These are phyloP conservation scores for Desmodus rotundus DNA, from an alignment of 2,113 vertebrate genomes.

Conservation along the genomic window DNA sequence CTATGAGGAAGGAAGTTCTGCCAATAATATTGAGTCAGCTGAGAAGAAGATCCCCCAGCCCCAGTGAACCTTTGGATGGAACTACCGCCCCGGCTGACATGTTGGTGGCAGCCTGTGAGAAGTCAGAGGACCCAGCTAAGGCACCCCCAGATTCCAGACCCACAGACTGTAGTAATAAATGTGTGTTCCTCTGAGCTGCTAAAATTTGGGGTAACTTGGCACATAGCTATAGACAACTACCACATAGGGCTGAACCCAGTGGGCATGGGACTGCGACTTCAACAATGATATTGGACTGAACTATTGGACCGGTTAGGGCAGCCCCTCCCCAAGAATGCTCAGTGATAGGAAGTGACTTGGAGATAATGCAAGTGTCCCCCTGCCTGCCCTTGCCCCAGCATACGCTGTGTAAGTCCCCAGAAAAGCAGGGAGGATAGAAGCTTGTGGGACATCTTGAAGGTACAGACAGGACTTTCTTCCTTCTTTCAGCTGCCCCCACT, in stretches of 20 bases:
- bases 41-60: background rate
- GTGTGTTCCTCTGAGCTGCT: background rate
- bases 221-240: background rate
- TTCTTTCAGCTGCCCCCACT: background rate
- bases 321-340: background rate
- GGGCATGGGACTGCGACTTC: background rate
- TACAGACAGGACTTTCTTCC: background rate
- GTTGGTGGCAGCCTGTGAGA: fast-evolving
- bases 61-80: fast-evolving
- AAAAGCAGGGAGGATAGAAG: background rate
- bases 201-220: background rate
- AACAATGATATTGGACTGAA: background rate
- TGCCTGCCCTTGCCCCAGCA: background rate
- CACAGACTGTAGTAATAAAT: background rate
- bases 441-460: background rate
- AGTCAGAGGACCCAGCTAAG: background rate
- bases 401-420: background rate
- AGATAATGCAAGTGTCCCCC: background rate
- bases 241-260: background rate
- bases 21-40: background rate
- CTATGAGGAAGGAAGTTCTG: background rate
- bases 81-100: no score
- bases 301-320: background rate
- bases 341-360: background rate
- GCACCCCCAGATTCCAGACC: background rate